A percentile compares a stretch with the other conserved stretches of the same genome.
phyloP scores from a whole-genome alignment of 2,113 vertebrate species.

The Xerus inauris region DNA sequence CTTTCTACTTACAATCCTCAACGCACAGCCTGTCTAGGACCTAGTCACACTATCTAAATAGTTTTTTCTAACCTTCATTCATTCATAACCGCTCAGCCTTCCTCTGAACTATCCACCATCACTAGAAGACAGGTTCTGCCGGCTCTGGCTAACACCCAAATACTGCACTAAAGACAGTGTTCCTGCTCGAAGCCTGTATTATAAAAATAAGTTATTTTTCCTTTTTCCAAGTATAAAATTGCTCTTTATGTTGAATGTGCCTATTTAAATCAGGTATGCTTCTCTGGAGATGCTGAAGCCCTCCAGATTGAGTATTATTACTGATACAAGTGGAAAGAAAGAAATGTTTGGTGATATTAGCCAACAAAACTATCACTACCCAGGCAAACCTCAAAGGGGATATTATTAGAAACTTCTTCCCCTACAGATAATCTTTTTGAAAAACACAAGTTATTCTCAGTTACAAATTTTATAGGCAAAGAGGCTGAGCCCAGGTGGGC shows the following conservation, averaged over 20 bases:
- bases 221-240: conserved; percentile 24
- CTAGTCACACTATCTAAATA: not conserved
- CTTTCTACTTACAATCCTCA: not conserved
- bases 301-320: not conserved
- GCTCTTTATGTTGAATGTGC: not conserved
- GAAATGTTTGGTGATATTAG: not conserved
- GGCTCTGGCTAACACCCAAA: not conserved
- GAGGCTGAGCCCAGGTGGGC: not conserved
- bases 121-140: too few relatives aligned
- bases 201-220: not conserved
- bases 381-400: not conserved
- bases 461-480: not conserved
- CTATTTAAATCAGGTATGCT: not conserved
- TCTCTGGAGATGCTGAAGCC: not conserved
- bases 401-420: not conserved
- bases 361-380: not conserved
- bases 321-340: not conserved
- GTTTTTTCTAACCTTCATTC: not conserved
- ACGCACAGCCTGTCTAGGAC: not conserved
- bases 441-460: not conserved
- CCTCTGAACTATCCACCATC: not conserved
- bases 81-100: not conserved
- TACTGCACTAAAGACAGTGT: not conserved
- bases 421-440: not conserved
- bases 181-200: not conserved